Conservation (phyloP, 2,888 invertebrate species). For the Pasiphila rectangulata region DNA sequence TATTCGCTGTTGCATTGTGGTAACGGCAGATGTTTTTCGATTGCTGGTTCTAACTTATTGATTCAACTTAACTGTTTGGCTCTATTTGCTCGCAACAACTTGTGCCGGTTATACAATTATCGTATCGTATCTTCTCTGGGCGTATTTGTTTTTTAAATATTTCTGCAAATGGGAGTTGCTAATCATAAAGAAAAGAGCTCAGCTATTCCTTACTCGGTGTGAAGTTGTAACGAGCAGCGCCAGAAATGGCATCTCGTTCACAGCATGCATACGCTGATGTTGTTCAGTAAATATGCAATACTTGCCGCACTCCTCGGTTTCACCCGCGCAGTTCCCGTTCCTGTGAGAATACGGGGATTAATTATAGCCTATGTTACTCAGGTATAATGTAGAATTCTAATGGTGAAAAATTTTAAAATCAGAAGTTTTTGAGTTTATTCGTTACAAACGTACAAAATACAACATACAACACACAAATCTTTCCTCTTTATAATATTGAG, state of each 20-base stretch:
- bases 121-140: background rate
- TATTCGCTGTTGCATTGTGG: background rate
- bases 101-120: too few species aligned
- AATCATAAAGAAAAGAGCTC: constrained; percentile 50
- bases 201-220: constrained; percentile 48
- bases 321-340: too few species aligned
- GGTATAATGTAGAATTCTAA: too few species aligned
- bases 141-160: constrained; percentile 28
- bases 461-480: too few species aligned
- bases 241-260: constrained; percentile 54
- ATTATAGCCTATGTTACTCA: too few species aligned
- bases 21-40: background rate
- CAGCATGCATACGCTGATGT: constrained; percentile 55
- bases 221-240: constrained; percentile 57
- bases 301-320: too few species aligned
- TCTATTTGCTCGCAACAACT: background rate
- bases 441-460: too few species aligned
- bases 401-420: too few species aligned
- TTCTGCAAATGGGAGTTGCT: constrained; percentile 47
- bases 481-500: too few species aligned
- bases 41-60: background rate
- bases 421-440: too few species aligned
- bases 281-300: constrained; percentile 60
- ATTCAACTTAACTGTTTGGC: background rate
- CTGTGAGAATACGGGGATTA: too few species aligned